These are phyloP conservation scores for Jacana jacana DNA, from an alignment of 2,113 vertebrate species.

Conservation along the genomic window DNA sequence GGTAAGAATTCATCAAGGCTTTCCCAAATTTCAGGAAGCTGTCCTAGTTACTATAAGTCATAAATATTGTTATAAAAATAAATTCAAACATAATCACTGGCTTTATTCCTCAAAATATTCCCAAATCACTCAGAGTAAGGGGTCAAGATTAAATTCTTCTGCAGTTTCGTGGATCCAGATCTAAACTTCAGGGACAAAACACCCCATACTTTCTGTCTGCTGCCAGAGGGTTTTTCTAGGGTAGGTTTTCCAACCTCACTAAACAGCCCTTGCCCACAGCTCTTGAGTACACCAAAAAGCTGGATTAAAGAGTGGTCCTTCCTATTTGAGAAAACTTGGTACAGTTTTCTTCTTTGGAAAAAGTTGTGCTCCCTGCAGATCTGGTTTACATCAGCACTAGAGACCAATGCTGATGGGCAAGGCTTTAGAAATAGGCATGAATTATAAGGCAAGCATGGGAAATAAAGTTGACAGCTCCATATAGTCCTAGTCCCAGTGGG, in stretches of 20 bases:
- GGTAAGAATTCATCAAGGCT: conserved; percentile 9
- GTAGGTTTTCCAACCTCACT: neutral
- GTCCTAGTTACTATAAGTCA: neutral
- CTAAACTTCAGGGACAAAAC: neutral
- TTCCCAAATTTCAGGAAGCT: conserved; percentile 6
- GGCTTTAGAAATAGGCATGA: neutral
- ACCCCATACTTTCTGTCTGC: neutral
- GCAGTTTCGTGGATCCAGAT: neutral
- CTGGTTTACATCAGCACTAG: rapidly evolving
- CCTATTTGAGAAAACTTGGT: neutral
- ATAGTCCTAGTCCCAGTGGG: neutral
- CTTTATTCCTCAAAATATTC: neutral
- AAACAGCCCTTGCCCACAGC: rapidly evolving
- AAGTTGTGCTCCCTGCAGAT: neutral
- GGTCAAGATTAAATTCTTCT: neutral
- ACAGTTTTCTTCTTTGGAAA: neutral
- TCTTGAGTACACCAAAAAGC: neutral
- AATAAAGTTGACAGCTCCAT: neutral
- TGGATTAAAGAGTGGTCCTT: neutral
- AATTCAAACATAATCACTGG: neutral
- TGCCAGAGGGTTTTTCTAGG: neutral
- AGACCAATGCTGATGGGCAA: neutral
- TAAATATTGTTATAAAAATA: conserved; percentile 23
- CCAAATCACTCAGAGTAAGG: neutral
- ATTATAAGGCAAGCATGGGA: neutral